Base-by-base conservation (phyloP, 53 echinoderm and acorn worm species). In the Hippasteria phrygiana region DNA sequence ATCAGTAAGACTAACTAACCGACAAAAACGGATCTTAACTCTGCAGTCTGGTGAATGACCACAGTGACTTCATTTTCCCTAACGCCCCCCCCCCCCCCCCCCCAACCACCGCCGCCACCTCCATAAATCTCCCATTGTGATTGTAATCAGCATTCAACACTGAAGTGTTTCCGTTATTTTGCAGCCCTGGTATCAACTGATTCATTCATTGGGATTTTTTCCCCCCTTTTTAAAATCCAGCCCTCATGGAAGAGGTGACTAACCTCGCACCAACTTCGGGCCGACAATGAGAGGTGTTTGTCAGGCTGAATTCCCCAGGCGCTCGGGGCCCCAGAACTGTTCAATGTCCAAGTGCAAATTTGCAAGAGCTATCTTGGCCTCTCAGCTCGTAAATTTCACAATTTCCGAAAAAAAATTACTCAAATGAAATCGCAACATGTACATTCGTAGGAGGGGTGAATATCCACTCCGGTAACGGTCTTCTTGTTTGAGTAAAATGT, bases 101-200 rank as follows among this genome's bases (percentile, higher is more conserved):
- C n/a, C n/a, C n/a, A n/a, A n/a, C n/a, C n/a, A n/a, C n/a, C n/a
- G n/a, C n/a, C n/a, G n/a, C n/a, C n/a, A n/a, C n/a, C 18, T 33
- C 36, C 67, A 64, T 64, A 64, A 64, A 64, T 64, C 28, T 66
- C 34, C 37, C 36, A 35, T 34, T 66, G 67, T 66, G 73, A 42
- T 42, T 41, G 73, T 72, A 40, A 72, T 42, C 73, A 34, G 67
- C 31, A 66, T 66, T 66, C 35, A 29, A 66, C 14, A 66, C 67
- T 11, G 17, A 64, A 64, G 29, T 78, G 24, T 59, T 47, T 38
- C 78, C 22, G 33, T 56, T 77, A 77, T 50, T n/a, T 77, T 77
- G 33, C 36, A 24, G 77, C 31, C 46, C 51, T 77, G 51, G 33
- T 22, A 53, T 35, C 39, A 26, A 26, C 39, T 6, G 11, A 29